Base-by-base conservation (phyloP, 1,140 invertebrate genomes). In the Acyrthosiphon pisum region DNA sequence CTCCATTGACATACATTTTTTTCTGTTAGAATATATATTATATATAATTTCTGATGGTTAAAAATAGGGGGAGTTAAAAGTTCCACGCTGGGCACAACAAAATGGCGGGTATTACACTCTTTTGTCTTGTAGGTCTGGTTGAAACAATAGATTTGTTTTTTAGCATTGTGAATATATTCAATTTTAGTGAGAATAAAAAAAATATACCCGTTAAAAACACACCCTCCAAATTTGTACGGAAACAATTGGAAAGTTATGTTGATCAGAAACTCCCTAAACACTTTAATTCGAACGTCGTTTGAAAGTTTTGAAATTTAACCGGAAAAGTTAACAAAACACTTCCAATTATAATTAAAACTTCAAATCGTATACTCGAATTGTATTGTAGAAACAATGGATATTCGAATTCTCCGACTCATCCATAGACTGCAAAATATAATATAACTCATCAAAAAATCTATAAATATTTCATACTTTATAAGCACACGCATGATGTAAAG, bases 101-200 rank as follows among this genome's bases (percentile, higher is more conserved):
- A 93, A 93, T 93, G 91, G 91, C 35, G 81, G 91, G 48, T 83
- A 84, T 41, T 84, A 93, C 91, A 93, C 44, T 93, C 91, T 93
- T 83, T 93, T 93, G 91, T 93, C 26, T 56, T 53, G 91, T 93
- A 93, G 30, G 81, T 84, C 84, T n/a, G 56, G 35, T 93, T 93
- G 91, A 93, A 93, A 93, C 91, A 93, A 93, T 93, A 86, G 91
- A 93, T 86, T 93, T 91, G 35, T 93, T 53, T 93, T 88, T 93
- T 86, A 86, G 91, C 81, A 44, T 50, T 93, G 81, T 83, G 68
- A 91, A 91, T 93, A 93, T 86, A 93, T 86, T 86, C 81, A 86
- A 86, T 93, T 93, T 93, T 86, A 81, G 91, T 83, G 68, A 50
- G 89, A 90, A 90, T 93, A 84, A 48, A 46, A 86, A 86, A 84